A percentile compares a stretch with the other conserved stretches of the same genome.
These are phyloP conservation scores for Amphipyra tragopoginis DNA, from an alignment of 2,888 invertebrate species.

Conservation along the genomic window DNA sequence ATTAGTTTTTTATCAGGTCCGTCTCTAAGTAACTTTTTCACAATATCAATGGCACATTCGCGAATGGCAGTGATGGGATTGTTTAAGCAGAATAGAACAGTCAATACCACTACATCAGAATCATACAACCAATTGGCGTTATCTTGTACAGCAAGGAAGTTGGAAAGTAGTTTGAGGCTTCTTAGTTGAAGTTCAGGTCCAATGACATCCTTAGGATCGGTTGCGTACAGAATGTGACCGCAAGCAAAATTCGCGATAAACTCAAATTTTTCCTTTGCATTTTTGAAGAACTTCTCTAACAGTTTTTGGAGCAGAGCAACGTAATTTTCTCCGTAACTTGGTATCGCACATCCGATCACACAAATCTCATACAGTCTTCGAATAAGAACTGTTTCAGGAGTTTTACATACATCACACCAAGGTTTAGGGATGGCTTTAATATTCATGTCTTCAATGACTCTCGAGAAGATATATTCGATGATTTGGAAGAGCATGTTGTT, in stretches of 20 bases:
- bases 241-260: slow-evolving; percentile 90
- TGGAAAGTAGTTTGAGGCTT: slow-evolving; percentile 82
- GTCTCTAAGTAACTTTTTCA: slow-evolving; percentile 77
- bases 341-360: slow-evolving; percentile 83
- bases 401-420: slow-evolving; percentile 82
- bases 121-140: slow-evolving; percentile 77
- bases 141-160: slow-evolving; percentile 71
- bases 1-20: slow-evolving; percentile 74
- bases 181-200: slow-evolving; percentile 87
- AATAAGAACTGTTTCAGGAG: slow-evolving; percentile 77
- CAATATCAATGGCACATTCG: slow-evolving; percentile 86
- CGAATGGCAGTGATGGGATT: slow-evolving; percentile 89
- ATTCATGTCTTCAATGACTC: slow-evolving; percentile 85
- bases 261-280: slow-evolving; percentile 84
- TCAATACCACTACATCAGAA: slow-evolving; percentile 85
- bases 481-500: slow-evolving; percentile 89
- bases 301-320: slow-evolving; percentile 81
- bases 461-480: slow-evolving; percentile 87
- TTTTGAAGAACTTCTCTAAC: slow-evolving; percentile 81
- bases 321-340: slow-evolving; percentile 77
- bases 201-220: slow-evolving; percentile 81
- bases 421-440: slow-evolving; percentile 77
- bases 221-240: slow-evolving; percentile 82
- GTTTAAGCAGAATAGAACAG: slow-evolving; percentile 89
- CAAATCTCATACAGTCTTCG: slow-evolving; percentile 85